Evolutionary conservation across 2,113 vertebrate species (phyloP).

Genomic region (Lycaon pictus): DNA sequence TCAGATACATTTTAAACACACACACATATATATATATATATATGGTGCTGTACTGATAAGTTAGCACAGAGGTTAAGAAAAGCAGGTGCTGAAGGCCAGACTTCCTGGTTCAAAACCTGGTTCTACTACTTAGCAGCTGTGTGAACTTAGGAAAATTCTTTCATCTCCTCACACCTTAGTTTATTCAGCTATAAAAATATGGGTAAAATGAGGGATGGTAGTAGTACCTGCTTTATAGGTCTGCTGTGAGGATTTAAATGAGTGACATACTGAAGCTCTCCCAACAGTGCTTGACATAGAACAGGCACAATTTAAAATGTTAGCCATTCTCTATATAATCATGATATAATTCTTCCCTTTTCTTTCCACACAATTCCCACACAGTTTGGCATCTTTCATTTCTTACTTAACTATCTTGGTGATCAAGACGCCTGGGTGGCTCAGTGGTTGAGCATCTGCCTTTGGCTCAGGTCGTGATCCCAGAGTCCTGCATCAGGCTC

Average conservation of each 20-base stretch:
- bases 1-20: neutral
- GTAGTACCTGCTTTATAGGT: neutral
- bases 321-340: constrained; percentile 24
- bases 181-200: neutral
- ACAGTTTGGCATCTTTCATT: constrained; percentile 9
- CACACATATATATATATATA: neutral
- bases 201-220: neutral
- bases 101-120: constrained; percentile 44
- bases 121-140: neutral
- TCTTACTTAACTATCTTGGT: constrained; percentile 20
- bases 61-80: constrained; percentile 36
- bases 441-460: too few relatives aligned
- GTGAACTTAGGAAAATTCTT: constrained; percentile 22
- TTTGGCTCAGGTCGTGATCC: too few relatives aligned
- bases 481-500: too few relatives aligned
- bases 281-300: constrained; percentile 34
- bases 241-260: neutral
- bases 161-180: neutral
- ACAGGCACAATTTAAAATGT: constrained; percentile 45
- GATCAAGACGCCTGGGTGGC: neutral
- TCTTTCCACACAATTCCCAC: constrained; percentile 33
- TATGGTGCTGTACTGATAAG: neutral
- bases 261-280: constrained; percentile 19
- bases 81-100: neutral
- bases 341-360: constrained; percentile 7